Evolutionary conservation across 2,888 invertebrate species (phyloP).

Genomic region (Congeria kusceri): DNA sequence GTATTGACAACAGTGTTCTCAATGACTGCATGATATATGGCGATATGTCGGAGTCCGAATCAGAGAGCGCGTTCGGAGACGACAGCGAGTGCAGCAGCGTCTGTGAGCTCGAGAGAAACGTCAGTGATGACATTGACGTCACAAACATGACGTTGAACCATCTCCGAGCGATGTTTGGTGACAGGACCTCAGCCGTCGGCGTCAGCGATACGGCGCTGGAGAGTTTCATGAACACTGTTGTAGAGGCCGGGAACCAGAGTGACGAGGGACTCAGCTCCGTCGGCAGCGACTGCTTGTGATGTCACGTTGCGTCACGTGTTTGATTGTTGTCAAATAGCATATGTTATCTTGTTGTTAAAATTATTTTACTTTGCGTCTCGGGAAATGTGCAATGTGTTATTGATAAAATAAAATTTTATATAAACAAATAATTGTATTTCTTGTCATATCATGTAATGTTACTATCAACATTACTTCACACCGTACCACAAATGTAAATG

Average conservation of each 20-base stretch:
- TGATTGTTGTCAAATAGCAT: too few species aligned
- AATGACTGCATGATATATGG: conserved; percentile 32
- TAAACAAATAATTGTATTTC: too few species aligned
- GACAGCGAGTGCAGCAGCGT: conserved; percentile 34
- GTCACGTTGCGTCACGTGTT: too few species aligned
- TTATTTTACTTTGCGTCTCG: too few species aligned
- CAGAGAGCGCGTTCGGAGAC: conserved; percentile 33
- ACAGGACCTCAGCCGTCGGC: conserved; percentile 1
- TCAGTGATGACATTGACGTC: conserved; percentile 14
- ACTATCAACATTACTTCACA: too few species aligned
- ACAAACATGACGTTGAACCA: conserved; percentile 5
- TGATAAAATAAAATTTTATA: too few species aligned
- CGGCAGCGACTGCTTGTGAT: conserved; percentile 7
- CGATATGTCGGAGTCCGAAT: background rate
- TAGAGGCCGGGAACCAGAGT: background rate
- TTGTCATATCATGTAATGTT: too few species aligned
- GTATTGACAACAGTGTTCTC: background rate
- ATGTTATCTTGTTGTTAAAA: too few species aligned
- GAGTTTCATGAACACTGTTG: conserved; percentile 36
- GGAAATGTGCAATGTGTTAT: too few species aligned
- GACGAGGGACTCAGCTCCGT: conserved; percentile 22
- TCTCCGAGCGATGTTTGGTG: conserved; percentile 22
- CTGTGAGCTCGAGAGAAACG: conserved; percentile 46
- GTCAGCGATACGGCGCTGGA: conserved; percentile 20
- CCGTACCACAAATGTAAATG: too few species aligned